Percentiles rank a stretch among this genome's conserved stretches.
Conservation (phyloP, 1,140 invertebrate species). For the Phymorhynchus buccinoides region DNA sequence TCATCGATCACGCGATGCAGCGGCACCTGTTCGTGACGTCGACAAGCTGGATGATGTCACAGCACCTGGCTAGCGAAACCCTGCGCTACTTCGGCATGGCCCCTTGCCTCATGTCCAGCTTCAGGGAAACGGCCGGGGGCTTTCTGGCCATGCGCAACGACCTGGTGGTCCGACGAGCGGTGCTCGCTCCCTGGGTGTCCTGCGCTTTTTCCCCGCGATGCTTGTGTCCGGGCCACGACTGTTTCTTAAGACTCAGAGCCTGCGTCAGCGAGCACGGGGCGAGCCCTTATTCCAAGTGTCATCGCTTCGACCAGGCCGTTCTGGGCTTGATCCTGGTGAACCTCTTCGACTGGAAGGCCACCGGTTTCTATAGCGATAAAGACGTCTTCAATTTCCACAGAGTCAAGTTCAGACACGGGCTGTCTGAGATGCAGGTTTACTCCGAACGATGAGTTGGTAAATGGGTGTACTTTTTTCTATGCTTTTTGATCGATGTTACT, state of each 20-base stretch:
- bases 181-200: conserved; percentile 17
- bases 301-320: conserved; percentile 26
- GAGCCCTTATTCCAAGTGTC: neutral
- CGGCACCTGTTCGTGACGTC: neutral
- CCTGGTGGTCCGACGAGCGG: neutral
- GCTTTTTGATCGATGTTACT: too few relatives aligned
- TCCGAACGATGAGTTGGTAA: too few relatives aligned
- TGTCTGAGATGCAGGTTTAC: too few relatives aligned
- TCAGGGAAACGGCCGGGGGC: conserved; percentile 3
- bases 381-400: too few relatives aligned
- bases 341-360: conserved; percentile 15
- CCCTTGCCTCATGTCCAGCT: neutral
- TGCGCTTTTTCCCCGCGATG: conserved; percentile 10
- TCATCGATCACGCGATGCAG: neutral
- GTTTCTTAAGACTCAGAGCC: neutral
- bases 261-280: neutral
- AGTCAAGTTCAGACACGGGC: too few relatives aligned
- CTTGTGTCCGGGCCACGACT: neutral
- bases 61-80: neutral
- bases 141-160: neutral
- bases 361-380: too few relatives aligned
- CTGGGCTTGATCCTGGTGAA: conserved; percentile 2
- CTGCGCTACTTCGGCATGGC: neutral
- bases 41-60: neutral
- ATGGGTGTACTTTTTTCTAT: too few relatives aligned